phyloP scores from a whole-genome alignment of 2,113 vertebrate genomes.

The Garra rufa region DNA sequence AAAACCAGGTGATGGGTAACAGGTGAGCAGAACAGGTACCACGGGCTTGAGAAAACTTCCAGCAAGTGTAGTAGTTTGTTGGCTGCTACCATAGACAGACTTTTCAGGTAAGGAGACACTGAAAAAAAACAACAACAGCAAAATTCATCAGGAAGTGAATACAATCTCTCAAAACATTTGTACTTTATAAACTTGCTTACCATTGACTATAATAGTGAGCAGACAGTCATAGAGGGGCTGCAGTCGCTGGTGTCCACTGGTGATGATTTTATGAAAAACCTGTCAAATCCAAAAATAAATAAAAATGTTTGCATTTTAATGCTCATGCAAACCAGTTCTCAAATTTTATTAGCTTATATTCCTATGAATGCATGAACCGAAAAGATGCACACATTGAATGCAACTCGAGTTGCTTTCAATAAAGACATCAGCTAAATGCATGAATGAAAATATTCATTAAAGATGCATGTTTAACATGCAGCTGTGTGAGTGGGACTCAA shows the following conservation, averaged over 20 bases:
- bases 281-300: constrained; percentile 55
- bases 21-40: constrained; percentile 91
- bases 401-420: not conserved
- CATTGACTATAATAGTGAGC: constrained; percentile 96
- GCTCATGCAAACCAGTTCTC: not conserved
- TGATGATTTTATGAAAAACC: constrained; percentile 99
- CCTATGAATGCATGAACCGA: not conserved
- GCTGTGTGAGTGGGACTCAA: not conserved
- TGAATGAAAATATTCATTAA: not conserved
- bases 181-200: constrained; percentile 68
- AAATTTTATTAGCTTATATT: not conserved
- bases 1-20: constrained; percentile 98
- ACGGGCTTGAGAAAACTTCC: constrained; percentile 95
- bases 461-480: not conserved
- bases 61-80: constrained; percentile 96
- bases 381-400: not conserved
- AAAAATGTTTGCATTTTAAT: not conserved
- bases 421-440: not conserved
- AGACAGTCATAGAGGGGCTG: constrained; percentile 97
- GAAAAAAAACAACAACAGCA: constrained; percentile 19
- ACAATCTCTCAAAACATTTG: not conserved
- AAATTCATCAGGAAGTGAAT: not conserved
- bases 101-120: constrained; percentile 98
- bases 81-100: constrained; percentile 96
- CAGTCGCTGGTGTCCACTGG: constrained; percentile 94